phyloP scores from a whole-genome alignment of 92 coral and sea anemone species.

The Umimayanthus chanpuru region DNA sequence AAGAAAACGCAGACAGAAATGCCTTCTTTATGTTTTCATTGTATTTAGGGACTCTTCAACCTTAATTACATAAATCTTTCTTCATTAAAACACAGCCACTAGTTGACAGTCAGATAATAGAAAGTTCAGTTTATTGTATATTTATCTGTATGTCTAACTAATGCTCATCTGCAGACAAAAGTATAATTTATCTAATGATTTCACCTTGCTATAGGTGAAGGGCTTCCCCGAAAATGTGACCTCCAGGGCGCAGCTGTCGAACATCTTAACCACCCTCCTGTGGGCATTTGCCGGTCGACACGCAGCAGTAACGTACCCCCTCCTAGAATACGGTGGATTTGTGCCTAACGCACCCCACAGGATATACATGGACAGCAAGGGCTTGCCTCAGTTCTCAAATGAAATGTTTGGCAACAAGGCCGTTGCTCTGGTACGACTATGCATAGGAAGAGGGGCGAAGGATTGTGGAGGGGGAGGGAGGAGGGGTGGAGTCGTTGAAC shows the following conservation, averaged over 20 bases:
- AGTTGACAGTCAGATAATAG: too few relatives aligned
- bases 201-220: slow-evolving; percentile 59
- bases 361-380: slow-evolving; percentile 79
- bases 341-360: slow-evolving; percentile 97
- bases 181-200: too few relatives aligned
- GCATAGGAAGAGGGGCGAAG: background rate
- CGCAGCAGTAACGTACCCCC: slow-evolving; percentile 88
- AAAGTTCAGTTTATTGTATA: too few relatives aligned
- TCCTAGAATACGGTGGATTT: slow-evolving; percentile 93
- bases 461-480: too few relatives aligned
- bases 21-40: too few relatives aligned
- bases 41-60: too few relatives aligned
- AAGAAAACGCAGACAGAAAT: too few relatives aligned
- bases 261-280: slow-evolving; percentile 68
- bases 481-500: too few relatives aligned
- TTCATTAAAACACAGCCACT: too few relatives aligned
- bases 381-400: slow-evolving; percentile 70
- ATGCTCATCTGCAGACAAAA: too few relatives aligned
- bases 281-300: slow-evolving; percentile 95
- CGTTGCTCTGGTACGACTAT: slow-evolving; percentile 78
- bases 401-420: slow-evolving; percentile 98
- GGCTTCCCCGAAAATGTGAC: slow-evolving; percentile 78
- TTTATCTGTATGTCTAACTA: too few relatives aligned
- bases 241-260: slow-evolving; percentile 47
- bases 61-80: too few relatives aligned